These are phyloP conservation scores for Himalopsyche phryganea DNA, from an alignment of 1,140 invertebrate genomes.

Conservation along the genomic window DNA sequence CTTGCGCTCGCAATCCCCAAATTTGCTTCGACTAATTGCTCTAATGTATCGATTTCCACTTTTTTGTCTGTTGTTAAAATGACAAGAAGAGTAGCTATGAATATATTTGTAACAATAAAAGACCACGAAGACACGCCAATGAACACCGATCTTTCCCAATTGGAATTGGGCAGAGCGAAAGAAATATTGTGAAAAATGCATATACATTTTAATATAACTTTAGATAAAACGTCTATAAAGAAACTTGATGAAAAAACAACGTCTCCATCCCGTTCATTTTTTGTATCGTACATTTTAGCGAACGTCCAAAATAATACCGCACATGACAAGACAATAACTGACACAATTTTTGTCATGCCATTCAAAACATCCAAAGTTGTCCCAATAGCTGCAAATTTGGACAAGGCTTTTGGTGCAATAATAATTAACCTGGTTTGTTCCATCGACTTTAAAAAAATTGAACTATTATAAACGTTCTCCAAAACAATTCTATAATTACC, in stretches of 20 bases:
- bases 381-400: slow-evolving; percentile 7
- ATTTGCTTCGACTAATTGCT: slow-evolving; percentile 16
- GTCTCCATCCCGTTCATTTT: background rate
- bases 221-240: background rate
- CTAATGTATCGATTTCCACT: slow-evolving; percentile 17
- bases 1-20: slow-evolving; percentile 7
- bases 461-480: background rate
- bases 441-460: slow-evolving; percentile 11
- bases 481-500: slow-evolving; percentile 18
- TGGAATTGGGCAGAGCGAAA: slow-evolving; percentile 5
- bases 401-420: slow-evolving; percentile 10
- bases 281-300: slow-evolving; percentile 2
- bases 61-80: background rate
- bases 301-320: slow-evolving; percentile 16
- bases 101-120: slow-evolving; percentile 17
- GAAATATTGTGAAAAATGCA: slow-evolving; percentile 17
- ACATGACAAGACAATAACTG: background rate
- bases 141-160: slow-evolving; percentile 17
- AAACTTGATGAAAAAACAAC: background rate
- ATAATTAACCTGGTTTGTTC: slow-evolving; percentile 16
- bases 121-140: slow-evolving; percentile 9
- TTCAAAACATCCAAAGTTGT: slow-evolving; percentile 4
- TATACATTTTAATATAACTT: slow-evolving; percentile 8
- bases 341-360: background rate
- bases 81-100: slow-evolving; percentile 9